These are phyloP conservation scores for Mus spretus DNA, from an alignment of 2,797 vertebrate genomes.

Conservation along the genomic window DNA sequence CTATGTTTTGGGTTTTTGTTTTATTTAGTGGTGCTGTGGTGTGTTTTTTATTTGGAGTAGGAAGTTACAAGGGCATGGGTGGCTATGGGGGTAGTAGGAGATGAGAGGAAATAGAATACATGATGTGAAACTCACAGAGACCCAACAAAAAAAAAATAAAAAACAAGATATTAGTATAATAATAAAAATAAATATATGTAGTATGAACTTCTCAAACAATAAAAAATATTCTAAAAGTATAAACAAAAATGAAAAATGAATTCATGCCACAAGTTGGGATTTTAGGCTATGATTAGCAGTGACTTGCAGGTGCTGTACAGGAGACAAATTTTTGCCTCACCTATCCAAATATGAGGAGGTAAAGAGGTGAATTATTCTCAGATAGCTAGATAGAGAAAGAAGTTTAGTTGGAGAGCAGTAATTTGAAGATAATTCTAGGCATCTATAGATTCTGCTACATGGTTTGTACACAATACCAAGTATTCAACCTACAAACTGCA, in stretches of 20 bases:
- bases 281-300: neutral
- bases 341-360: neutral
- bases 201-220: neutral
- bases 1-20: neutral
- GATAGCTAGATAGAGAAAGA: neutral
- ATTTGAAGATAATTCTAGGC: neutral
- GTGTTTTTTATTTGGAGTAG: neutral
- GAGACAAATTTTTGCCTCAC: neutral
- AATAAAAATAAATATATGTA: neutral
- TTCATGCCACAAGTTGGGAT: neutral
- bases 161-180: neutral
- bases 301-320: neutral
- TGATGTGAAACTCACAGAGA: neutral
- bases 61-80: neutral
- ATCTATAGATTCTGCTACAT: neutral
- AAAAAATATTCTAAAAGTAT: neutral
- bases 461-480: neutral
- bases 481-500: neutral
- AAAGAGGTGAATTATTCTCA: neutral
- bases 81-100: neutral
- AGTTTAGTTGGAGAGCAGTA: neutral
- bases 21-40: neutral
- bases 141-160: neutral
- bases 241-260: neutral
- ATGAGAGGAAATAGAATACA: neutral